Base-by-base conservation (phyloP, 2,888 invertebrate species). In the Torymus tubicola region DNA sequence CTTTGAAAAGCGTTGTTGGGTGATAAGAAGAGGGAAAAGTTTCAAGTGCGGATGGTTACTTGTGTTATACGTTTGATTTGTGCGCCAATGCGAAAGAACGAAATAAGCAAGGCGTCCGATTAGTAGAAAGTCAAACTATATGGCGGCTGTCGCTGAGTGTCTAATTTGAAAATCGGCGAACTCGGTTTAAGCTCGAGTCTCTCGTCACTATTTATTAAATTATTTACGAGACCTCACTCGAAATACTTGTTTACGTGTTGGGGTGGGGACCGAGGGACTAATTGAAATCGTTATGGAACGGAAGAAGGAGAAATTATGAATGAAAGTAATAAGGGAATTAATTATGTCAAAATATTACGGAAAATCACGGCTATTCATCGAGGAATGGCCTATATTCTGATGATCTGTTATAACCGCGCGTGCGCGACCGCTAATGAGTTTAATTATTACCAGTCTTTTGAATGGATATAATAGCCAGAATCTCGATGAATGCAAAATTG, bases 321-420 rank as follows among this genome's bases (percentile, higher is more conserved):
- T 70, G 21, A 65, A 50, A 50, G 18, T 13, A 21, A 65, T 65
- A 14, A 42, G 18, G 58, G 16, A 50, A 58, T 74, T 74, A 74
- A 65, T 65, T 50, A 16, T 18, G 18, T 8, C 10, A 64, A 70
- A 69, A 57, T 77, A 69, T 63, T 53, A 55, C 12, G 60, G 31
- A 77, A 63, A 57, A 70, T 77, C 57, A 42, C n/a, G 16, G n/a
- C 42, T 50, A 74, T 74, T 65, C 65, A 65, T 65, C 65, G 65
- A 18, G 0, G 31, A 55, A 69, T 70, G 18, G 55, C 16, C 63
- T 50, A 64, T 21, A 21, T 21, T 2, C 1, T 21, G 21, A 21
- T 21, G 21, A 21, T 21, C 21, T 2, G 42, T 8, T 8, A 8
- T 42, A 1, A 1, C 1, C 8, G 31, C 42, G 42, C 21, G 42